Evolutionary conservation across 2,113 vertebrate species (phyloP).

Genomic region (Lagenorhynchus albirostris): DNA sequence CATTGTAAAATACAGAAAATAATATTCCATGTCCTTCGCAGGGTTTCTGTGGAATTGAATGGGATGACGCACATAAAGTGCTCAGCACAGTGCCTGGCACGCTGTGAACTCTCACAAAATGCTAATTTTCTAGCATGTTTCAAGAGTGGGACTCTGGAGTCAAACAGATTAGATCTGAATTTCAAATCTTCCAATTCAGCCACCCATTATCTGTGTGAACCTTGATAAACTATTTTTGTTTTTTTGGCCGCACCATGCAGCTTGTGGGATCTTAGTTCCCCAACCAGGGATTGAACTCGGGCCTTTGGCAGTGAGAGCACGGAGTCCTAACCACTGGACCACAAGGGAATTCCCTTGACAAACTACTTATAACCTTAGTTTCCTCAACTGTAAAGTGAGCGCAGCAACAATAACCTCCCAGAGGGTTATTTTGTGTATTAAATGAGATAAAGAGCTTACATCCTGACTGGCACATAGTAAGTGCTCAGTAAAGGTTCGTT

Average conservation of each 20-base stretch:
- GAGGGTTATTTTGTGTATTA: not conserved
- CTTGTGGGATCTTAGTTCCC: not conserved
- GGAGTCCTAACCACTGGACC: not conserved
- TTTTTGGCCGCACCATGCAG: not conserved
- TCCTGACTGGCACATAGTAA: not conserved
- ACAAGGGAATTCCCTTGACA: not conserved
- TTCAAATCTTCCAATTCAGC: not conserved
- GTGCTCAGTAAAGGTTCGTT: not conserved
- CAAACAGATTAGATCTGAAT: not conserved
- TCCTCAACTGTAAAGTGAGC: not conserved
- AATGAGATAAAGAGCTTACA: not conserved
- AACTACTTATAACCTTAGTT: not conserved
- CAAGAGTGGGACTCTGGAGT: not conserved
- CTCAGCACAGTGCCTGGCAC: not conserved
- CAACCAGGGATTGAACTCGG: not conserved
- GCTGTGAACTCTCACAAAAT: not conserved
- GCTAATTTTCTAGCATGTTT: not conserved
- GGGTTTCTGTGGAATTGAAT: not conserved
- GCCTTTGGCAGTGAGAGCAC: not conserved
- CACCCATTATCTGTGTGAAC: not conserved
- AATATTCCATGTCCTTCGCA: not conserved
- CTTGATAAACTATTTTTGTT: not conserved
- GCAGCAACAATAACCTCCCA: not conserved
- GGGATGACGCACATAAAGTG: not conserved
- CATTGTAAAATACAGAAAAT: not conserved